These are phyloP conservation scores for Conus betulinus DNA, from an alignment of 1,140 invertebrate genomes.

Conservation along the genomic window DNA sequence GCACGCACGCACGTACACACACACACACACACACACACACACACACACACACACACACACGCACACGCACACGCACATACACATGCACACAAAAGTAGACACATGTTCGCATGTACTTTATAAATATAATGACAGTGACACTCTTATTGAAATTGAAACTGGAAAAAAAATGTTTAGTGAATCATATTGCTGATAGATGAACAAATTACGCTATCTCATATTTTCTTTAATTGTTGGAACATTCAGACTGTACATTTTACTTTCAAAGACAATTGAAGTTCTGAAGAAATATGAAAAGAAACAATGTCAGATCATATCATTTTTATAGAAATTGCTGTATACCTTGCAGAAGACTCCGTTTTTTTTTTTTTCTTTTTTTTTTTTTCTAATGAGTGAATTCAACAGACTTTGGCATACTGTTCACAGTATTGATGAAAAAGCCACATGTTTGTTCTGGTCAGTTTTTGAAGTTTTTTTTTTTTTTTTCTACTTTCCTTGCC, in stretches of 20 bases:
- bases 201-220: neutral
- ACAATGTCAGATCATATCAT: neutral
- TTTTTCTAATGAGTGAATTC: too few relatives aligned
- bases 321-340: too few relatives aligned
- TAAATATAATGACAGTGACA: neutral
- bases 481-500: too few relatives aligned
- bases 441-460: too few relatives aligned
- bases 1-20: neutral
- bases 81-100: neutral
- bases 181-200: neutral
- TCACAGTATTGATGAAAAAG: too few relatives aligned
- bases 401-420: too few relatives aligned
- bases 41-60: conserved; percentile 17
- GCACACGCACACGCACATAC: neutral
- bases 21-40: conserved; percentile 23
- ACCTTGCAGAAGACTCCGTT: too few relatives aligned
- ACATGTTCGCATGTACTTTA: neutral
- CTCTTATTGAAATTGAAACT: neutral
- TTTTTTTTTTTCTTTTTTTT: too few relatives aligned
- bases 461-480: too few relatives aligned
- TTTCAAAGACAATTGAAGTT: neutral
- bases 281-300: neutral
- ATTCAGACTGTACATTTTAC: neutral
- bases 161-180: neutral
- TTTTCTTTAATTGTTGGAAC: neutral